A percentile compares a stretch with the other conserved stretches of the same genome.
Evolutionary conservation across 2,113 vertebrate species (phyloP).

Genomic region (Forbesichthys papilliferus): DNA sequence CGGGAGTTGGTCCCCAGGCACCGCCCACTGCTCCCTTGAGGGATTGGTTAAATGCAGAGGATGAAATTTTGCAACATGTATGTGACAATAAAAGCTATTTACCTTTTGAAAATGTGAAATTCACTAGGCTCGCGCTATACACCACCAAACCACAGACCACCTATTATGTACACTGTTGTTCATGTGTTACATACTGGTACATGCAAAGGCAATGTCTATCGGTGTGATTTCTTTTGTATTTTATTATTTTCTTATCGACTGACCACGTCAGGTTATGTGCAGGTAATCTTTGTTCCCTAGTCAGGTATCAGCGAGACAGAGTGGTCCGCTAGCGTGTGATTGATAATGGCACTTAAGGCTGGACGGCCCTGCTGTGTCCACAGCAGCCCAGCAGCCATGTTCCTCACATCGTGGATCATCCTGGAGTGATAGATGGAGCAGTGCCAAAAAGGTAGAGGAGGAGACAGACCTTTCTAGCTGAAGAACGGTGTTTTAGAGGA

Average conservation of each 20-base stretch:
- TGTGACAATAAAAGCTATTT: no score
- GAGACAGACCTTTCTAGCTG: slow-evolving; percentile 24
- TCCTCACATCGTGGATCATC: slow-evolving; percentile 54
- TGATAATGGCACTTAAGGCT: slow-evolving; percentile 58
- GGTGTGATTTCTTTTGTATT: background rate
- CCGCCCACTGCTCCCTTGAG: no score
- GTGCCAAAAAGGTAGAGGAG: slow-evolving; percentile 15
- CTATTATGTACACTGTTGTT: no score
- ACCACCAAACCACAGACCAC: no score
- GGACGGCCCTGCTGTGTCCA: slow-evolving; percentile 46
- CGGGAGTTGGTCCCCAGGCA: no score
- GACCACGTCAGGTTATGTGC: slow-evolving; percentile 6
- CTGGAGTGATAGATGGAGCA: slow-evolving; percentile 54
- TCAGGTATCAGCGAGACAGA: slow-evolving; percentile 20
- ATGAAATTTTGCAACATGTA: no score
- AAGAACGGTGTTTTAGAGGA: background rate
- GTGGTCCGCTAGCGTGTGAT: slow-evolving; percentile 56
- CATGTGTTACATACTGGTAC: background rate
- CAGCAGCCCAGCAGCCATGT: slow-evolving; percentile 45
- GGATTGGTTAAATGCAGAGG: no score
- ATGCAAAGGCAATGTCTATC: background rate
- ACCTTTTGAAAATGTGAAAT: no score
- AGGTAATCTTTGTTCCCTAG: slow-evolving; percentile 12
- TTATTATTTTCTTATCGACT: background rate
- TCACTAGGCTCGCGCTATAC: no score